Percentiles rank a stretch among this genome's conserved stretches.
These are phyloP conservation scores for Diabrotica virgifera DNA, from an alignment of 1,140 invertebrate species.

Conservation along the genomic window DNA sequence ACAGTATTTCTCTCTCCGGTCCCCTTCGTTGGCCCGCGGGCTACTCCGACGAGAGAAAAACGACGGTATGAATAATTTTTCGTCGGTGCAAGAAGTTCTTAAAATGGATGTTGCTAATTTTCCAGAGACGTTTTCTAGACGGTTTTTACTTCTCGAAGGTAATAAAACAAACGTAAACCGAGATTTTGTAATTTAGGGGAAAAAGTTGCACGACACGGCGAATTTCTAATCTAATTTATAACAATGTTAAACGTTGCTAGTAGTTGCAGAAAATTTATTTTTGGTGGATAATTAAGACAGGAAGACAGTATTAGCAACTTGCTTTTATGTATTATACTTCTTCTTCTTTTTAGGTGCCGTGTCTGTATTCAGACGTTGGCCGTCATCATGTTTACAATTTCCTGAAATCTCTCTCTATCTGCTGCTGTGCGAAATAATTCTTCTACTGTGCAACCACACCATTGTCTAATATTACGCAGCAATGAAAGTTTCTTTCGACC, in stretches of 20 bases:
- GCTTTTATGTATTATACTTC: too few relatives aligned
- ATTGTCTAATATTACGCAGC: too few relatives aligned
- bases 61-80: constrained; percentile 15
- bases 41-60: not conserved
- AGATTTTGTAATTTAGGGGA: not conserved
- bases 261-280: not conserved
- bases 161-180: not conserved
- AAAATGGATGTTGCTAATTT: constrained; percentile 6
- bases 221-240: not conserved
- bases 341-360: too few relatives aligned
- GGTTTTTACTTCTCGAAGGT: not conserved
- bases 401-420: too few relatives aligned
- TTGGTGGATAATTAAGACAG: not conserved
- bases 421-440: too few relatives aligned
- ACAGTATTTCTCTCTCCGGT: not conserved
- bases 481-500: too few relatives aligned
- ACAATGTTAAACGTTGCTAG: not conserved
- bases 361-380: too few relatives aligned
- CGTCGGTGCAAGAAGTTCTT: not conserved
- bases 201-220: not conserved
- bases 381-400: too few relatives aligned
- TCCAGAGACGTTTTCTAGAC: not conserved
- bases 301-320: not conserved
- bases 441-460: too few relatives aligned
- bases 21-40: too few relatives aligned